Evolutionary conservation across 2,888 invertebrate genomes (phyloP).

Genomic region (Rugalucina vietnamica): DNA sequence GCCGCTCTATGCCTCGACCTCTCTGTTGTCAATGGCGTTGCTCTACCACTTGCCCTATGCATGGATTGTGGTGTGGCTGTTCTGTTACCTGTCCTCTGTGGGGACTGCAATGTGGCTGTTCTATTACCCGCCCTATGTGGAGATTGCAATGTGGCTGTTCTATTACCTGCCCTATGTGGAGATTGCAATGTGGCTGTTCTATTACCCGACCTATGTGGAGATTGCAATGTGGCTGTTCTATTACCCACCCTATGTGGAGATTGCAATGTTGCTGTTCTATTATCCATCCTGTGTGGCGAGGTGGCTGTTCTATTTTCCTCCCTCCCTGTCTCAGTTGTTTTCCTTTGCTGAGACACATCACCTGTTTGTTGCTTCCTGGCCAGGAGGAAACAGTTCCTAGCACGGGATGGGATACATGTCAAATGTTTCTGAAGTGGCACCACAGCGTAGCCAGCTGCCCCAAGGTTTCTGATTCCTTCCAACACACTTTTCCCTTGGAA

Average conservation of each 20-base stretch:
- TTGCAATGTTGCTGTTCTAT: background rate
- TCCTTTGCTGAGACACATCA: too few relatives aligned
- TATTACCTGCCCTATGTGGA: background rate
- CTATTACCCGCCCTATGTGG: background rate
- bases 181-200: background rate
- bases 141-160: background rate
- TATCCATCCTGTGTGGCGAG: background rate
- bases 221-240: background rate
- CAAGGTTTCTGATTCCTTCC: conserved; percentile 76
- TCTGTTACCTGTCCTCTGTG: background rate
- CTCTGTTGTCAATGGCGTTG: too few relatives aligned
- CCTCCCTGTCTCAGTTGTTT: background rate
- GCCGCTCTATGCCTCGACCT: too few relatives aligned
- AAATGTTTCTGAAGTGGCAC: conserved; percentile 75
- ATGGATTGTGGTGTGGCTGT: too few relatives aligned
- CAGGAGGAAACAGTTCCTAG: conserved; percentile 71
- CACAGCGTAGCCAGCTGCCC: conserved; percentile 67
- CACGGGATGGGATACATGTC: conserved; percentile 67
- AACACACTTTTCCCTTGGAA: conserved; percentile 76
- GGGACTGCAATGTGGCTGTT: conserved; percentile 1
- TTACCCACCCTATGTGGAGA: background rate
- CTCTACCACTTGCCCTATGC: too few relatives aligned
- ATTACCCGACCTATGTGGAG: too few relatives aligned
- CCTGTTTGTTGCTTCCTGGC: conserved; percentile 35
- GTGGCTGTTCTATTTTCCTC: background rate